These are phyloP conservation scores for Agelas oroides DNA, from an alignment of 37 sponge, comb jelly and placozoan genomes.

Conservation along the genomic window DNA sequence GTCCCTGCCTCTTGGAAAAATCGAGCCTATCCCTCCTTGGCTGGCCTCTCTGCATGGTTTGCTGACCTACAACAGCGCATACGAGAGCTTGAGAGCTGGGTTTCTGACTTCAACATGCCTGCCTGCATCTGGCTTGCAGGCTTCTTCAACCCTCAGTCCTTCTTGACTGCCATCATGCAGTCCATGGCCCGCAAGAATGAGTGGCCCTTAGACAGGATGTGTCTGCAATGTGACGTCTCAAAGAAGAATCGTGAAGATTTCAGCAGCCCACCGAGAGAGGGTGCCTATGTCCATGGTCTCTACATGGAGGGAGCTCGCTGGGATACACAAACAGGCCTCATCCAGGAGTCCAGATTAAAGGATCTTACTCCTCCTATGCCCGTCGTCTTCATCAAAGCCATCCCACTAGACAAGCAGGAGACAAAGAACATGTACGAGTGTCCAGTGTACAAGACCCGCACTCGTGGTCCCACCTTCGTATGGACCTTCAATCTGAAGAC, in stretches of 20 bases:
- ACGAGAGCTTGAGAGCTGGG: slow-evolving; percentile 96
- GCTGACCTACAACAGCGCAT: slow-evolving; percentile 89
- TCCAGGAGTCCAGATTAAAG: slow-evolving; percentile 94
- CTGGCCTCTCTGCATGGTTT: slow-evolving; percentile 87
- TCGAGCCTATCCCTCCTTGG: slow-evolving; percentile 95
- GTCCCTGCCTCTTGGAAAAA: slow-evolving; percentile 92
- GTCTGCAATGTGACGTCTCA: slow-evolving; percentile 96
- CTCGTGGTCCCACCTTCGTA: slow-evolving; percentile 96
- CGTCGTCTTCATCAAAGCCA: slow-evolving; percentile 95
- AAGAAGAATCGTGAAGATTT: slow-evolving; percentile 97
- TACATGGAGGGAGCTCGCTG: slow-evolving; percentile 99
- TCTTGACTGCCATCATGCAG: slow-evolving; percentile 99
- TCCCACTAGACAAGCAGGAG: slow-evolving; percentile 97
- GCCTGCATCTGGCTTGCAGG: slow-evolving; percentile 97
- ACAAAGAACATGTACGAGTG: slow-evolving; percentile 97
- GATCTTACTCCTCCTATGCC: slow-evolving; percentile 96
- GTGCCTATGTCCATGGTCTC: slow-evolving; percentile 95
- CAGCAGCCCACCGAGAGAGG: slow-evolving; percentile 95
- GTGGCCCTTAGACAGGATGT: slow-evolving; percentile 99
- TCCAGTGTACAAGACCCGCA: slow-evolving; percentile 97
- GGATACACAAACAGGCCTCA: slow-evolving; percentile 91
- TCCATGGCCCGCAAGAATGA: slow-evolving; percentile 99
- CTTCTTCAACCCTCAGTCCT: slow-evolving; percentile 99
- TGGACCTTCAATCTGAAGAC: slow-evolving; percentile 99
- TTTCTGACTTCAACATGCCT: slow-evolving; percentile 96